These are phyloP conservation scores for Monoplex corrugatus DNA, from an alignment of 2,888 invertebrate species.

Conservation along the genomic window DNA sequence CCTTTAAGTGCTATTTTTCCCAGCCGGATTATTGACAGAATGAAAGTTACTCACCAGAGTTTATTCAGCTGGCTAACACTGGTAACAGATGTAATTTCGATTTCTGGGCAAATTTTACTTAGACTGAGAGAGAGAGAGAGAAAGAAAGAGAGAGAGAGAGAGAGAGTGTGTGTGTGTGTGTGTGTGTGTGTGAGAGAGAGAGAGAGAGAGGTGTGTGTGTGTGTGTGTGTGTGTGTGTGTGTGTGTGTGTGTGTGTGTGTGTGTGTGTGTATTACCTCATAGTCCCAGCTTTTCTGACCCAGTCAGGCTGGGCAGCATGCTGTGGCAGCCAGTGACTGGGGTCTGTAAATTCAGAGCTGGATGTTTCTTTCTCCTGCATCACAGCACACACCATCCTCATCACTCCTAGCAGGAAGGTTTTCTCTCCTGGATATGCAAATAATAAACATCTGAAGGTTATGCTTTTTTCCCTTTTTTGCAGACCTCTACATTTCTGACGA, in stretches of 20 bases:
- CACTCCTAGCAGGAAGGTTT: constrained; percentile 57
- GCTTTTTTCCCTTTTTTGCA: neutral
- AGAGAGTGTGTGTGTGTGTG: too few species aligned
- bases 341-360: neutral
- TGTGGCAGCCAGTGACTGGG: constrained; percentile 68
- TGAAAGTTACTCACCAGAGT: too few species aligned
- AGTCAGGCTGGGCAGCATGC: constrained; percentile 70
- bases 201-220: neutral
- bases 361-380: constrained; percentile 69
- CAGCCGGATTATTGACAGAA: too few species aligned
- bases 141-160: too few species aligned
- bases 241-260: neutral
- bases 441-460: too few species aligned
- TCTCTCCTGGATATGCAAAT: too few species aligned
- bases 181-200: neutral
- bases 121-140: too few species aligned
- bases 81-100: too few species aligned
- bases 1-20: too few species aligned
- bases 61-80: too few species aligned
- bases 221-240: neutral
- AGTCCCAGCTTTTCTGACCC: constrained; percentile 72
- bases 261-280: constrained; percentile 59
- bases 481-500: too few species aligned
- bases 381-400: constrained; percentile 62
- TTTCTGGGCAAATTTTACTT: too few species aligned